phyloP scores from a whole-genome alignment of 2,797 vertebrate species.

The Poeciliopsis paucimaculata region DNA sequence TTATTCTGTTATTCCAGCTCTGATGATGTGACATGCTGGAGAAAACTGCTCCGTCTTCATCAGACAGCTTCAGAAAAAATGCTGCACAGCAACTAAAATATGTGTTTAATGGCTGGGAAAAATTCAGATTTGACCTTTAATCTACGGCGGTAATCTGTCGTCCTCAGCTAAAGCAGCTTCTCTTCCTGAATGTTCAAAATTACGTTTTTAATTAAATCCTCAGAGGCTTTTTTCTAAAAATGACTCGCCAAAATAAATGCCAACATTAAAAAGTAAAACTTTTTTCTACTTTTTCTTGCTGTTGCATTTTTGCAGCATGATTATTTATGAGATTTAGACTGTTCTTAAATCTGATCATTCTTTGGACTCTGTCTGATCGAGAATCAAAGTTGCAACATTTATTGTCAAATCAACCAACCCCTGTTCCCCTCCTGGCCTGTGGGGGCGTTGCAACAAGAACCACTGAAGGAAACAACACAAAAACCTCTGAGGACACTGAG shows the following conservation, averaged over 20 bases:
- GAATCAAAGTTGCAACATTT: too few species aligned
- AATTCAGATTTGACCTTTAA: neutral
- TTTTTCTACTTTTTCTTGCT: neutral
- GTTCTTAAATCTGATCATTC: too few species aligned
- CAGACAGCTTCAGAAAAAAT: neutral
- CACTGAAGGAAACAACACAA: too few species aligned
- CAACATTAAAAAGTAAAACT: neutral
- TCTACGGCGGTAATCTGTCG: too few species aligned
- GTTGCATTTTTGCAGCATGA: neutral
- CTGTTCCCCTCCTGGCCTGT: too few species aligned
- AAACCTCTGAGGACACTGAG: too few species aligned
- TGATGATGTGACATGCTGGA: neutral
- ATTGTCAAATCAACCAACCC: too few species aligned
- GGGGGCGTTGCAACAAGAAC: too few species aligned
- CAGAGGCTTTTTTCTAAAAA: neutral
- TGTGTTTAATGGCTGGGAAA: neutral
- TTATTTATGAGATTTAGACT: too few species aligned
- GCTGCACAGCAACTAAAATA: neutral
- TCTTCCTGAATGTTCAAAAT: neutral
- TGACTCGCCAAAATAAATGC: neutral
- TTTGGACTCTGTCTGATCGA: too few species aligned
- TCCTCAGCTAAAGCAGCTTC: neutral
- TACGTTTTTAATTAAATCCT: neutral
- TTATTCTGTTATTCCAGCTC: conserved; percentile 6
- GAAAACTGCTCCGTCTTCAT: neutral